These are phyloP conservation scores for Maconellicoccus hirsutus DNA, from an alignment of 1,140 invertebrate species.

Conservation along the genomic window DNA sequence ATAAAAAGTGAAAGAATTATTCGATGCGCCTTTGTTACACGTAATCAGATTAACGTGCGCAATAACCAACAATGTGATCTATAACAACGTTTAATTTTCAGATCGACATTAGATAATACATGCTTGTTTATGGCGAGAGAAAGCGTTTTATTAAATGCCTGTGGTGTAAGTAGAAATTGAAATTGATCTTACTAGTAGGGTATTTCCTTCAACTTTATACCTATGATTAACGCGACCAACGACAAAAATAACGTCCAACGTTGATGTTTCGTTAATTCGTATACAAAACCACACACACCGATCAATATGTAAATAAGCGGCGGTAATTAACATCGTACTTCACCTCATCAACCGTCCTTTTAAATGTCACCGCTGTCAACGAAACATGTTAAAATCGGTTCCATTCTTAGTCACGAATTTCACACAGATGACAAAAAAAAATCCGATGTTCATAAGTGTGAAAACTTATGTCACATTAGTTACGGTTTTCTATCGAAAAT, in stretches of 20 bases:
- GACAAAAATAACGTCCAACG: not conserved
- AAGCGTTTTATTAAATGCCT: not conserved
- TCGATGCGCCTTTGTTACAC: slow-evolving; percentile 7
- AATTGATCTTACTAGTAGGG: not conserved
- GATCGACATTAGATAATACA: not conserved
- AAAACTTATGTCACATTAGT: no score
- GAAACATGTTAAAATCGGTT: no score
- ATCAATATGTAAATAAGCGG: not conserved
- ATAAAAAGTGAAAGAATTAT: slow-evolving; percentile 6
- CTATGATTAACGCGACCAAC: not conserved
- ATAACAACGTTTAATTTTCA: slow-evolving; percentile 9
- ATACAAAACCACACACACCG: not conserved
- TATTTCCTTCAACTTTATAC: not conserved
- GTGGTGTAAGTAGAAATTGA: slow-evolving; percentile 8
- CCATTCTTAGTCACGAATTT: no score
- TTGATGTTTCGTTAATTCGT: not conserved
- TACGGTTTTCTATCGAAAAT: no score
- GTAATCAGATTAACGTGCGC: slow-evolving; percentile 7
- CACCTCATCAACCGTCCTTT: no score
- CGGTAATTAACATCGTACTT: no score
- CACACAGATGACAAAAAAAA: no score
- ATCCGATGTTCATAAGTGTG: no score
- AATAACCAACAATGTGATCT: slow-evolving; percentile 9
- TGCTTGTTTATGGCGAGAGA: slow-evolving; percentile 3
- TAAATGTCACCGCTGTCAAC: no score